Conservation (phyloP, 2,888 invertebrate species). For the Cacoxenus indagator region DNA sequence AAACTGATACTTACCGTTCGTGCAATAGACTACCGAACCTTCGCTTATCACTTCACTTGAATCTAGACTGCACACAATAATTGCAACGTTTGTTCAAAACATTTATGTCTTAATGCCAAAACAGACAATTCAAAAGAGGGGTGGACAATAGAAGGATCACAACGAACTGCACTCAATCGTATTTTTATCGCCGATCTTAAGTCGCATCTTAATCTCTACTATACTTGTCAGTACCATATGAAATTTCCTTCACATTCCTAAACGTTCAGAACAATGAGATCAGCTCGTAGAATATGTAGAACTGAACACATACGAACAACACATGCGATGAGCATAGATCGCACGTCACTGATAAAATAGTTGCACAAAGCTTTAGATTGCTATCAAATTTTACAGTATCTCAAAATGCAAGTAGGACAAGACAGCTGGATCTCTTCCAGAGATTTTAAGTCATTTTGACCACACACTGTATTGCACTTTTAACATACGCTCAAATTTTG, state of each 20-base stretch:
- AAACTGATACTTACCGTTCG: too few relatives aligned
- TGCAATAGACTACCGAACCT: conserved; percentile 34
- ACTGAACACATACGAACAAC: background rate
- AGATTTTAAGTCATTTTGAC: background rate
- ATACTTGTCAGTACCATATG: background rate
- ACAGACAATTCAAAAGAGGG: conserved; percentile 32
- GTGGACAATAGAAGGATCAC: background rate
- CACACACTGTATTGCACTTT: conserved; percentile 15
- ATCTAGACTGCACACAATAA: conserved; percentile 34
- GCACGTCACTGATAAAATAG: conserved; percentile 43
- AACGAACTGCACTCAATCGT: background rate
- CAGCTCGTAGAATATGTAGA: background rate
- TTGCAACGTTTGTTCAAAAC: conserved; percentile 34
- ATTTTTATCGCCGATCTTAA: conserved; percentile 33
- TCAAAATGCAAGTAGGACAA: background rate
- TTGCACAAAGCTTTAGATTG: background rate
- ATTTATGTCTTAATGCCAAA: conserved; percentile 35
- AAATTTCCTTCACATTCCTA: background rate
- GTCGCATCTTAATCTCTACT: conserved; percentile 12
- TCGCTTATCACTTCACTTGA: conserved; percentile 45
- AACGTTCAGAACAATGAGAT: too few relatives aligned
- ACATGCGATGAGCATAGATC: conserved; percentile 39
- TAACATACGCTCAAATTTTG: background rate
- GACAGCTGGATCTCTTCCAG: background rate
- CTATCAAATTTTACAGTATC: conserved; percentile 20